Evolutionary conservation across 1,140 invertebrate genomes (phyloP), one percentile per base, ranked within the genome.

Genomic region (Caerostris extrusa): DNA sequence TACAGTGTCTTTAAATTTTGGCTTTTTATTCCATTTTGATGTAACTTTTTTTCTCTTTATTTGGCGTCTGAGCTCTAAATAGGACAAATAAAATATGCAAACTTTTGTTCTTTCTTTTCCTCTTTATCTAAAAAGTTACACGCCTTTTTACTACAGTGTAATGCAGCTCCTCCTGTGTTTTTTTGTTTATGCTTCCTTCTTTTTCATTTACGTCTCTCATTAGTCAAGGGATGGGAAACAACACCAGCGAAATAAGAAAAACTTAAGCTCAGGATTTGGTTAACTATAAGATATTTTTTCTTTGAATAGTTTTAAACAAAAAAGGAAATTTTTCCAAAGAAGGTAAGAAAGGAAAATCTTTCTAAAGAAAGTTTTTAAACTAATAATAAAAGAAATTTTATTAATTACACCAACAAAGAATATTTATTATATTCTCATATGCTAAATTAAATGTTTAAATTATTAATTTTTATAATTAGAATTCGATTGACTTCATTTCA

Each of bases 31-130:
- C n/a, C 56, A 55, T 90, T 81, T 60, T 57, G 19, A 14, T 55
- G 53, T 7, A 89, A n/a, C 60, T 50, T 69, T 57, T 89, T 57
- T 87, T 57, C 60, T 3, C 7, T 5, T 71, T 71, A 5, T 89
- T 71, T 67, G 34, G 34, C 14, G 61, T 71, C 57, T 64, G 61
- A 56, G 87, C 87, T 89, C 87, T 89, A 69, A 89, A 89, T 61
- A 89, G 87, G 61, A 67, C 87, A 89, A 71, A 89, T 89, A 89
- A 71, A 89, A 71, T 71, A 89, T 89, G 87, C 64, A 89, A 50
- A 56, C 7, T 89, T 89, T 89, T 53, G 3, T n/a, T 19, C 14
- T 87, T 14, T 60, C 61, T 61, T 3, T 64, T 64, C 17, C 34
- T 34, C 4, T 60, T 87, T 60, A 7, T 61, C 50, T 53, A 77